Conservation (phyloP, 2,888 invertebrate genomes). For the Auanema sp. region DNA sequence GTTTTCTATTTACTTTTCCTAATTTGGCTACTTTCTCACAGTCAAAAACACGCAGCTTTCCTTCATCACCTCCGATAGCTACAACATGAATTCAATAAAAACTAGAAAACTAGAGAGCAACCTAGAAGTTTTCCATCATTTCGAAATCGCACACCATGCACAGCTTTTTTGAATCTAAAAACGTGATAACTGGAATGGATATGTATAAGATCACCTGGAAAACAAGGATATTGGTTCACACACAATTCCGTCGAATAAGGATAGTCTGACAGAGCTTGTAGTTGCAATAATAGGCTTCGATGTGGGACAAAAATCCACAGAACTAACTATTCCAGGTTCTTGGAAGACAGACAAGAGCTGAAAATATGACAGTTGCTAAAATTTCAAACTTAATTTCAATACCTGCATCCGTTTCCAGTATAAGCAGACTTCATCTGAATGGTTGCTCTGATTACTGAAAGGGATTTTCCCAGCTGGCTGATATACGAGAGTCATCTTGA, state of each 20-base stretch:
- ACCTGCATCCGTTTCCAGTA: conserved; percentile 89
- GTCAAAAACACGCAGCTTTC: conserved; percentile 84
- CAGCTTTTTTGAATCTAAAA: conserved; percentile 64
- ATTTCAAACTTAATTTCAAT: conserved; percentile 63
- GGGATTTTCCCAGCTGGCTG: conserved; percentile 34
- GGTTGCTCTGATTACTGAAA: conserved; percentile 23
- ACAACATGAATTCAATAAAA: conserved; percentile 6
- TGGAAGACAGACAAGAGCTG: conserved; percentile 69
- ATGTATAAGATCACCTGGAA: conserved; percentile 25
- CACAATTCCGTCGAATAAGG: conserved; percentile 50
- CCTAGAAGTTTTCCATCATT: conserved; percentile 65
- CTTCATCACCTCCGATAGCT: conserved; percentile 86
- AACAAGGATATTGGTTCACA: conserved; percentile 55
- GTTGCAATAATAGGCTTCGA: conserved; percentile 89
- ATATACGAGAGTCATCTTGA: conserved; percentile 35
- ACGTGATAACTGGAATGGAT: neutral
- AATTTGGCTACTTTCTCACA: conserved; percentile 69
- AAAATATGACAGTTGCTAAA: conserved; percentile 8
- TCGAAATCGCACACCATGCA: conserved; percentile 66
- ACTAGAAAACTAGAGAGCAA: conserved; percentile 7
- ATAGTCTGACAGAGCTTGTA: conserved; percentile 75
- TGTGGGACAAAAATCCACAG: conserved; percentile 84
- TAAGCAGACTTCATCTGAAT: conserved; percentile 72
- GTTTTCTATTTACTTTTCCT: conserved; percentile 70
- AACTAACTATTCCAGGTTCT: conserved; percentile 88